Base-by-base conservation (phyloP, 2,113 vertebrate genomes). In the Vombatus ursinus region DNA sequence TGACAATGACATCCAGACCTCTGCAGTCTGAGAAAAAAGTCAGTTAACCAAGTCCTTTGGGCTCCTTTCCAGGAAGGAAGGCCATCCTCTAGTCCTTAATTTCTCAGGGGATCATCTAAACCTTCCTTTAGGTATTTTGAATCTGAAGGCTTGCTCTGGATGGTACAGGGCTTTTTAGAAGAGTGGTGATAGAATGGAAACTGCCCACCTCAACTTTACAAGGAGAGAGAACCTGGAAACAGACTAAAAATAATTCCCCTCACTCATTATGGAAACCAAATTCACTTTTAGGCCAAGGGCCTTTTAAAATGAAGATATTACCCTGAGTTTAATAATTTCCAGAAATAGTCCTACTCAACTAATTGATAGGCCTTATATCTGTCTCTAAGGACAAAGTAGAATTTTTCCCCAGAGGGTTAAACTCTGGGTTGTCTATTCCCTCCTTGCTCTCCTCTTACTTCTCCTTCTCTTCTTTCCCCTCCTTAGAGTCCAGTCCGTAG, bases 401-500 rank as follows among this genome's bases (percentile, higher is more conserved):
- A 8, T 77, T 77, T 84, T 22, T 5, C n/a, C 5, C 16, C 68
- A 44, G 37, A 77, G 68, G 2, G 37, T 44, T 77, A 44, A 77
- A 84, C 19, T 37, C 57, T 44, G 22, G n/a, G 68, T 84, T 84
- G 68, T 84, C 19, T n/a, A 19, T 7, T 84, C 68, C 37, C 2
- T n/a, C 68, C 5, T n/a, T 14, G 61, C 6, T 84, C 0, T 84
- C 14, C 68, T 84, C n/a, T 84, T 6, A 84, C 19, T 44, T 84
- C 19, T 84, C 68, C 16, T 61, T 37, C 12, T 44, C 16, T 84
- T 44, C 6, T 84, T 44, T 84, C 68, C 19, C 68, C 16, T 84
- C 44, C n/a, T n/a, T 44, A 84, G 68, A 84, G 68, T 44, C n/a
- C n/a, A 84, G 2, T 96, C 95, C 52, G 98, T 95, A 96, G 95